Percentiles rank a stretch among this genome's conserved stretches.
Conservation (phyloP, 2,797 vertebrate species). For the Falco berigora region DNA sequence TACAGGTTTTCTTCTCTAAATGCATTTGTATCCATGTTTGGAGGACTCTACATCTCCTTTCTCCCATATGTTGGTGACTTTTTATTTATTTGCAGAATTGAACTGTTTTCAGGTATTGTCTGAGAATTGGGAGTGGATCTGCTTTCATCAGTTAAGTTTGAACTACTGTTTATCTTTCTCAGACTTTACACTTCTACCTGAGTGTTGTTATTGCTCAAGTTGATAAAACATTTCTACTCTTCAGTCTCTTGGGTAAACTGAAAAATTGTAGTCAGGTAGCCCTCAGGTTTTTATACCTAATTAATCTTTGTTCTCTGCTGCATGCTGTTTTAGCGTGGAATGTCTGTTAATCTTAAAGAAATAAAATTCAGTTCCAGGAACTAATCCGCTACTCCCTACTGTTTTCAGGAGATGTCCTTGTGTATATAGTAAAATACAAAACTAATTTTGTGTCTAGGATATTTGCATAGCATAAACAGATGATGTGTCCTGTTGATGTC, state of each 20-base stretch:
- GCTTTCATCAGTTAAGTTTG: not conserved
- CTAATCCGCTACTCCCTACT: not conserved
- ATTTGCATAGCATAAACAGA: not conserved
- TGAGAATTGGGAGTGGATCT: not conserved
- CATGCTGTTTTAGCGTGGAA: not conserved
- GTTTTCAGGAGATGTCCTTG: slow-evolving; percentile 16
- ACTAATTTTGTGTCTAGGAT: not conserved
- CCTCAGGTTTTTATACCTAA: not conserved
- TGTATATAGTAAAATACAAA: not conserved
- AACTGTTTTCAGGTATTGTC: not conserved
- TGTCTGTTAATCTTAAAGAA: not conserved
- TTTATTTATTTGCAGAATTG: not conserved
- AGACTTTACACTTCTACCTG: not conserved
- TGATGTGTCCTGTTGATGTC: not conserved
- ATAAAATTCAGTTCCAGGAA: not conserved
- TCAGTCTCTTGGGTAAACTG: not conserved
- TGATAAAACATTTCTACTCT: not conserved
- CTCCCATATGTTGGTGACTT: not conserved
- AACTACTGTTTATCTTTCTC: not conserved
- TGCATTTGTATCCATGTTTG: not conserved
- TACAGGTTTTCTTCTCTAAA: not conserved
- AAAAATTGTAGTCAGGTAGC: not conserved
- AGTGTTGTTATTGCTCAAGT: not conserved
- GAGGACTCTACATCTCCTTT: not conserved
- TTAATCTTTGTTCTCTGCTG: not conserved